phyloP scores from a whole-genome alignment of 2,113 vertebrate genomes.

The Silurus asotus region DNA sequence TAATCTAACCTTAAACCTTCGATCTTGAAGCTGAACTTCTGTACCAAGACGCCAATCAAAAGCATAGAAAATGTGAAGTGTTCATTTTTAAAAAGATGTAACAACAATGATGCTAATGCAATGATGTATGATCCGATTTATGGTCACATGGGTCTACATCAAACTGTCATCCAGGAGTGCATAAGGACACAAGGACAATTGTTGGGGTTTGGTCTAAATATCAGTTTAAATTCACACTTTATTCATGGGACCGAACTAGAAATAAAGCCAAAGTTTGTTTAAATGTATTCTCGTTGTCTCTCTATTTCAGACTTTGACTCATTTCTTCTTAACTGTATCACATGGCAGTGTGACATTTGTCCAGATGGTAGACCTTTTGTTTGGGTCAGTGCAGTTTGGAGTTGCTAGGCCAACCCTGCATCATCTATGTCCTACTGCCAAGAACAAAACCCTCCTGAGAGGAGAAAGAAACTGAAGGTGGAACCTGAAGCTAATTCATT shows the following conservation, averaged over 20 bases:
- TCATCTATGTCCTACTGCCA: neutral
- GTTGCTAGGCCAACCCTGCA: constrained; percentile 31
- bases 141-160: too few relatives aligned
- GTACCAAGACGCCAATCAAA: too few relatives aligned
- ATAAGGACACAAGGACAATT: too few relatives aligned
- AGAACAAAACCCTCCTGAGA: constrained; percentile 15
- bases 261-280: neutral
- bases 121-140: too few relatives aligned
- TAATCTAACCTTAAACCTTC: too few relatives aligned
- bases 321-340: constrained; percentile 25
- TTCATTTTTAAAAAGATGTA: too few relatives aligned
- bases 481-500: constrained; percentile 6
- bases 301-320: neutral
- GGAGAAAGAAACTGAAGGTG: neutral
- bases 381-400: constrained; percentile 13
- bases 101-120: too few relatives aligned
- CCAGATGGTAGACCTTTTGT: constrained; percentile 16
- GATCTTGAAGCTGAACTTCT: too few relatives aligned
- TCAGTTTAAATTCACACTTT: neutral
- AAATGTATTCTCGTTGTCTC: constrained; percentile 3
- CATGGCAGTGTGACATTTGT: constrained; percentile 29
- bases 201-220: neutral
- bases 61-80: too few relatives aligned
- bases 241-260: neutral
- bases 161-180: neutral